Evolutionary conservation across 2,888 invertebrate genomes (phyloP).

Genomic region (Scrobipalpa atriplicella): DNA sequence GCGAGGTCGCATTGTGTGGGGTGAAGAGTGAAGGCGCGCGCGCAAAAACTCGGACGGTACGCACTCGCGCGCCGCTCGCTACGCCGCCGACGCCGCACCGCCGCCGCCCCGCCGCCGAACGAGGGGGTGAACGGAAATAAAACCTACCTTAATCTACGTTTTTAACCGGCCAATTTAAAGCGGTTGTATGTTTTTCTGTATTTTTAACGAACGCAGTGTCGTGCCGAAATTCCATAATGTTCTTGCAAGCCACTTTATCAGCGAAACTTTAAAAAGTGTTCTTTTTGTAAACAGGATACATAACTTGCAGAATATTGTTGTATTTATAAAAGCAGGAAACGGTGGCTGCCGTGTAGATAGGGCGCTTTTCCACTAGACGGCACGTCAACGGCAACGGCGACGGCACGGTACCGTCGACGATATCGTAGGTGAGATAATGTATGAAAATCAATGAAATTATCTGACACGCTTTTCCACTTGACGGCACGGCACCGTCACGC

Average conservation of each 20-base stretch:
- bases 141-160: background rate
- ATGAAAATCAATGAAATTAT: no score
- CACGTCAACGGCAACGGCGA: no score
- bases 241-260: background rate
- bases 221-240: background rate
- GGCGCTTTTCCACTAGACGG: no score
- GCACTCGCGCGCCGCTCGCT: background rate
- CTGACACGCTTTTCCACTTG: no score
- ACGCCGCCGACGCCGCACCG: background rate
- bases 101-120: no score
- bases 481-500: no score
- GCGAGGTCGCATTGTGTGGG: constrained; percentile 34
- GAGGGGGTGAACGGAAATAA: background rate
- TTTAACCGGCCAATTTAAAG: no score
- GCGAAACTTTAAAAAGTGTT: background rate
- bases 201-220: background rate
- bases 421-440: no score
- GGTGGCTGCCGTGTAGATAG: background rate
- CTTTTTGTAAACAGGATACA: background rate
- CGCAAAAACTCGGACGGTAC: background rate
- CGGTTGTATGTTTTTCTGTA: background rate
- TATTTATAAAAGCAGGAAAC: constrained; percentile 18
- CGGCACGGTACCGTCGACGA: no score
- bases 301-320: constrained; percentile 25
- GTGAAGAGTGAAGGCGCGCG: background rate